A percentile compares a stretch with the other conserved stretches of the same genome.
These are phyloP conservation scores for Frankliniella intonsa DNA, from an alignment of 2,888 invertebrate genomes.

Conservation along the genomic window DNA sequence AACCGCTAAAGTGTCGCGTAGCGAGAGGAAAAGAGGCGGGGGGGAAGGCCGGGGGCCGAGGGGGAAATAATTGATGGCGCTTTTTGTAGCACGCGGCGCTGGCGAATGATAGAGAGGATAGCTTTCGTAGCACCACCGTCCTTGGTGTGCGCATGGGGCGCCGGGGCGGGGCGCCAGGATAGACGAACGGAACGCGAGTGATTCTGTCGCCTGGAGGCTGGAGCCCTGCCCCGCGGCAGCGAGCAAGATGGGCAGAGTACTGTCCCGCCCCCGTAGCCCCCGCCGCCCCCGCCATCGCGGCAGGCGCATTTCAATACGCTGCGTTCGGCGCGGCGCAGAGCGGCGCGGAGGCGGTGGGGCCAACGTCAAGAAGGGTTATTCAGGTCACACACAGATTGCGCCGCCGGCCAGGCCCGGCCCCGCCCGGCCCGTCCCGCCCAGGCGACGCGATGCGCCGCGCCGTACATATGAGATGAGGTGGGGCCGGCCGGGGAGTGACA, in stretches of 20 bases:
- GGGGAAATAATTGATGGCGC: too few relatives aligned
- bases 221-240: background rate
- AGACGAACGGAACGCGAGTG: too few relatives aligned
- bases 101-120: too few relatives aligned
- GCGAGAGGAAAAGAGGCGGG: too few relatives aligned
- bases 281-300: background rate
- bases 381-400: conserved; percentile 1
- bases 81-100: too few relatives aligned
- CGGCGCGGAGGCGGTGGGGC: background rate
- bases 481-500: background rate
- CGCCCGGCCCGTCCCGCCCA: background rate
- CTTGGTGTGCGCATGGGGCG: too few relatives aligned
- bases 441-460: background rate
- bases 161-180: too few relatives aligned
- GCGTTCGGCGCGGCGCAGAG: background rate
- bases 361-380: background rate
- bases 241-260: background rate
- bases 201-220: too few relatives aligned
- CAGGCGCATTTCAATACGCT: background rate
- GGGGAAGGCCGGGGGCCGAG: too few relatives aligned
- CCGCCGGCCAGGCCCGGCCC: background rate
- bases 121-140: too few relatives aligned
- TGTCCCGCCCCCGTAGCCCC: background rate
- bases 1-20: too few relatives aligned
- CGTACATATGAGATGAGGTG: background rate